These are phyloP conservation scores for Caenorhabditis sp. DNA, from an alignment of 2,888 invertebrate genomes.

Conservation along the genomic window DNA sequence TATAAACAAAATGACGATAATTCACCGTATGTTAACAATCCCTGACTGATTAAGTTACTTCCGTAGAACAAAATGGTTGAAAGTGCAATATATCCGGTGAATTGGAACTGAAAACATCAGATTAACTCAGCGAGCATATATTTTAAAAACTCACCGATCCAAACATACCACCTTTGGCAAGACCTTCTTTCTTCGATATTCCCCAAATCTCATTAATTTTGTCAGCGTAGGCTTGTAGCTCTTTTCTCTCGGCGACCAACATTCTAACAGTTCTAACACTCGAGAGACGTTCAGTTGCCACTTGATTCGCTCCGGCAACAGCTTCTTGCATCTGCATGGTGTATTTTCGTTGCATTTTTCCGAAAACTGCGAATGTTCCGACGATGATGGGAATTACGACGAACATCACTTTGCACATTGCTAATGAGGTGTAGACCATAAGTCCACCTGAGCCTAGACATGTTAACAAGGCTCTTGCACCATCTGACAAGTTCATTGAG, in stretches of 20 bases:
- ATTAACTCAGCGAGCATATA: too few species aligned
- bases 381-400: conserved; percentile 90
- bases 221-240: conserved; percentile 75
- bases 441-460: conserved; percentile 87
- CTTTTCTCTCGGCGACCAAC: conserved; percentile 85
- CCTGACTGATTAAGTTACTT: conserved; percentile 64
- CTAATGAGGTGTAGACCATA: conserved; percentile 94
- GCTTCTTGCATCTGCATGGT: conserved; percentile 80
- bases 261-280: conserved; percentile 92
- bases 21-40: conserved; percentile 73
- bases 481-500: conserved; percentile 93
- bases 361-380: conserved; percentile 79
- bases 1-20: conserved; percentile 92
- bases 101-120: conserved; percentile 70
- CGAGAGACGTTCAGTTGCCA: conserved; percentile 87
- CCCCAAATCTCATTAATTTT: conserved; percentile 80
- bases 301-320: conserved; percentile 77
- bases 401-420: conserved; percentile 85
- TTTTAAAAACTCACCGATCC: conserved; percentile 82
- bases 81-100: conserved; percentile 66
- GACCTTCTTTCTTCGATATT: conserved; percentile 85
- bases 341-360: conserved; percentile 83
- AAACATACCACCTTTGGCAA: conserved; percentile 88
- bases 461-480: conserved; percentile 86
- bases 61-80: conserved; percentile 70